Conservation (phyloP, 1,140 invertebrate species). For the Pantala flavescens region DNA sequence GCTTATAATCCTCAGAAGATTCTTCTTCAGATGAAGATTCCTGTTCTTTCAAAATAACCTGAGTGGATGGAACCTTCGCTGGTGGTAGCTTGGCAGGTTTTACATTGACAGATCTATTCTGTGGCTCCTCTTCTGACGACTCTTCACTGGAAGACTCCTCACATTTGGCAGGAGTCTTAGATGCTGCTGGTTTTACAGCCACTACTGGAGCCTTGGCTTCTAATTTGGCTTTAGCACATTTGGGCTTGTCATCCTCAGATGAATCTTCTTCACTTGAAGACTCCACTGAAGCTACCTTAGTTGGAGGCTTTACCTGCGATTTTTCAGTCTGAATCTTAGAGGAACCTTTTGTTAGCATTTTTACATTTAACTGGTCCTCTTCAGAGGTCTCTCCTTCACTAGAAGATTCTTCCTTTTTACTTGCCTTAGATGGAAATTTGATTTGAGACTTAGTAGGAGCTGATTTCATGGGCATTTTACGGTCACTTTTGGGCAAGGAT, state of each 20-base stretch:
- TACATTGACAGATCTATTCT: constrained; percentile 9
- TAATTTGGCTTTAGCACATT: constrained; percentile 23
- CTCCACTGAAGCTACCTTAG: neutral
- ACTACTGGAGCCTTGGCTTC: constrained; percentile 24
- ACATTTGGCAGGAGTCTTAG: constrained; percentile 14
- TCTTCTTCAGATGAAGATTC: constrained; percentile 12
- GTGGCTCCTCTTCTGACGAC: constrained; percentile 29
- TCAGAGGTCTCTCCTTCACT: constrained; percentile 31
- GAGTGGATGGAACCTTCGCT: neutral
- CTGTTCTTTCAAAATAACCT: neutral
- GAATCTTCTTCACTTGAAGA: constrained; percentile 31
- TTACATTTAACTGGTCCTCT: constrained; percentile 28
- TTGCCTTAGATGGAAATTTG: neutral
- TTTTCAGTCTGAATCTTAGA: constrained; percentile 32
- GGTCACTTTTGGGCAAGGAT: constrained; percentile 19
- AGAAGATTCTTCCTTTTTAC: constrained; percentile 21
- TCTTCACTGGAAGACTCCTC: constrained; percentile 29
- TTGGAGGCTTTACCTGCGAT: neutral
- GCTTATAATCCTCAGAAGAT: neutral
- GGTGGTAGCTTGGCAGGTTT: neutral
- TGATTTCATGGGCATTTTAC: constrained; percentile 19
- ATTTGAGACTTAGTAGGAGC: constrained; percentile 16
- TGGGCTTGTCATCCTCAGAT: constrained; percentile 29
- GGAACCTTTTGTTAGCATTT: constrained; percentile 33
- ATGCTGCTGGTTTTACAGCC: constrained; percentile 18